Percentiles rank a stretch among this genome's conserved stretches.
These are phyloP conservation scores for Osmoderma eremita DNA, from an alignment of 2,888 invertebrate genomes.

Conservation along the genomic window DNA sequence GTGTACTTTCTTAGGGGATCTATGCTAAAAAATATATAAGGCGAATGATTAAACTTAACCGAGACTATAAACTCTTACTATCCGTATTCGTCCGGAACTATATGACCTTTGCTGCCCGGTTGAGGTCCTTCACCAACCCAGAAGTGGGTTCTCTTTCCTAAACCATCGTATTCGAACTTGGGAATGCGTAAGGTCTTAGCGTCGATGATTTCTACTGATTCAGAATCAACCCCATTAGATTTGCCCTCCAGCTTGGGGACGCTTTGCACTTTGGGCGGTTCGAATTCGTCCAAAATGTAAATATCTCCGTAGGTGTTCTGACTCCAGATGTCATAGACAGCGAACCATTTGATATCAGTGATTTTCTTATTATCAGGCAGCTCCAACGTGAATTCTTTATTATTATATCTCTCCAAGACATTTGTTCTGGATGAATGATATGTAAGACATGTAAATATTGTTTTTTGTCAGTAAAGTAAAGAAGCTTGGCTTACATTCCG, in stretches of 20 bases:
- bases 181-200: constrained; percentile 82
- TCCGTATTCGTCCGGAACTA: constrained; percentile 90
- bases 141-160: constrained; percentile 81
- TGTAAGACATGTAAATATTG: no score
- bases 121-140: constrained; percentile 91
- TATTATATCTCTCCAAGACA: constrained; percentile 84
- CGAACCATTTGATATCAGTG: constrained; percentile 88
- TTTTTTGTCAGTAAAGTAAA: background rate
- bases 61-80: constrained; percentile 70
- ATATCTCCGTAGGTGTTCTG: constrained; percentile 92
- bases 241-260: constrained; percentile 48
- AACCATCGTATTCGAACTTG: constrained; percentile 81
- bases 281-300: constrained; percentile 89
- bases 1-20: constrained; percentile 80
- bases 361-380: constrained; percentile 88
- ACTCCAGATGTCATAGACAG: constrained; percentile 85
- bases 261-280: constrained; percentile 77
- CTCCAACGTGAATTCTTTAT: constrained; percentile 82
- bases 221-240: constrained; percentile 66
- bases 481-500: constrained; percentile 74
- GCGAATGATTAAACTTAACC: background rate
- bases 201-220: constrained; percentile 79
- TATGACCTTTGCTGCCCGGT: constrained; percentile 81
- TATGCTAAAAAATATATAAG: constrained; percentile 67
- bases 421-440: constrained; percentile 74